These are phyloP conservation scores for Crotalus viridis DNA, from an alignment of 2,113 vertebrate species.

Conservation along the genomic window DNA sequence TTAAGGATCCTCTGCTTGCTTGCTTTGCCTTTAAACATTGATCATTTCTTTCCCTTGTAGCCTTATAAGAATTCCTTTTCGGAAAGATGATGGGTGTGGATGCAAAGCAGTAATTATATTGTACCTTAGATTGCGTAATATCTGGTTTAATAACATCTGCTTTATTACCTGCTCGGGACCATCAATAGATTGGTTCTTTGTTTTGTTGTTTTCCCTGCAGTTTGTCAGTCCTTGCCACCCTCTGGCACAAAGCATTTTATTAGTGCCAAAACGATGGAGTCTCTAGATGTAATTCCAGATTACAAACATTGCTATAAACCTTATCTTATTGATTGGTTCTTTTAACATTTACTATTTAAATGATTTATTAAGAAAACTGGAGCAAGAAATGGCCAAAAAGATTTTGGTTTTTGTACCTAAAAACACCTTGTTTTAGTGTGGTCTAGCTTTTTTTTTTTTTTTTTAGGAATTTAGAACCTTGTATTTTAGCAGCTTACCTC, in stretches of 20 bases:
- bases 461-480: neutral
- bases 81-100: neutral
- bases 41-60: neutral
- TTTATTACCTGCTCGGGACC: neutral
- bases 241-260: neutral
- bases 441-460: no score
- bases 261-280: neutral
- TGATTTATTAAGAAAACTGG: conserved; percentile 15
- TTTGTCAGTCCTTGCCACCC: neutral
- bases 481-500: neutral
- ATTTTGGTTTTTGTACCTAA: neutral
- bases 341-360: conserved; percentile 7
- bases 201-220: neutral
- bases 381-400: neutral
- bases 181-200: neutral
- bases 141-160: neutral
- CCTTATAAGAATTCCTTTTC: neutral
- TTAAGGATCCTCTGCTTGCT: neutral
- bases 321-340: neutral
- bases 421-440: conserved; percentile 1
- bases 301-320: conserved; percentile 17
- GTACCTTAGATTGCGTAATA: neutral
- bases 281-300: conserved; percentile 2
- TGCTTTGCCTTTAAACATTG: neutral
- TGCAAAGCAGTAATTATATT: neutral